Percentiles rank a stretch among this genome's conserved stretches.
These are phyloP conservation scores for Scomber japonicus DNA, from an alignment of 2,113 vertebrate species.

Conservation along the genomic window DNA sequence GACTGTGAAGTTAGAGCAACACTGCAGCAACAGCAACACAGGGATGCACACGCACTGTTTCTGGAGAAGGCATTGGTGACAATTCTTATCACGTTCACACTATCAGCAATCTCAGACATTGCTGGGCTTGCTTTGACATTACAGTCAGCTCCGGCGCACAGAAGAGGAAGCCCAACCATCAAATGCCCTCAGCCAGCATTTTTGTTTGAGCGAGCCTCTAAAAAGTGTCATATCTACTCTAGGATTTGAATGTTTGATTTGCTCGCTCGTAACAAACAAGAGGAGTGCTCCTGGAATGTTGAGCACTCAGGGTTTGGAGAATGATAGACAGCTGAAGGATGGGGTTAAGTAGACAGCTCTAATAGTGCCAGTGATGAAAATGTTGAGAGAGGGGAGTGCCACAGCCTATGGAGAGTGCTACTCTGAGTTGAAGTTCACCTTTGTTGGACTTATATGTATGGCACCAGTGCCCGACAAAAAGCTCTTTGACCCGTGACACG, in stretches of 20 bases:
- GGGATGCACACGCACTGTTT: constrained; percentile 34
- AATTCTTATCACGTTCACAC: constrained; percentile 72
- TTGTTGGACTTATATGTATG: constrained; percentile 23
- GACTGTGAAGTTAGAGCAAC: constrained; percentile 64
- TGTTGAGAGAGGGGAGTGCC: constrained; percentile 21
- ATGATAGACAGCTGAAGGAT: constrained; percentile 55
- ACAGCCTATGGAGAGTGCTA: not conserved
- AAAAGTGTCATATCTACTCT: constrained; percentile 61
- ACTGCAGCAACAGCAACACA: constrained; percentile 61
- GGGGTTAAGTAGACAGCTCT: constrained; percentile 22
- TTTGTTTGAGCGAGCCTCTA: constrained; percentile 34
- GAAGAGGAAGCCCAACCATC: constrained; percentile 43
- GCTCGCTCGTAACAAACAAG: constrained; percentile 52
- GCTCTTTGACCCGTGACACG: constrained; percentile 49
- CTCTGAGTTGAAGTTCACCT: constrained; percentile 44
- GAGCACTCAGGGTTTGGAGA: constrained; percentile 33
- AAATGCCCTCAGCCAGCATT: constrained; percentile 46
- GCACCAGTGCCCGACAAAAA: constrained; percentile 29
- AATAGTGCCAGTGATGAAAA: constrained; percentile 34
- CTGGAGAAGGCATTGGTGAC: constrained; percentile 63
- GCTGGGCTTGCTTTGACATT: constrained; percentile 59
- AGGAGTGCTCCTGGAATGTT: constrained; percentile 50
- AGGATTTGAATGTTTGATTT: constrained; percentile 46
- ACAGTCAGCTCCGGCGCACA: constrained; percentile 65
- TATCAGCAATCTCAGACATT: constrained; percentile 68